phyloP scores from a whole-genome alignment of 2,888 invertebrate genomes.

The Drosophila prolongata region DNA sequence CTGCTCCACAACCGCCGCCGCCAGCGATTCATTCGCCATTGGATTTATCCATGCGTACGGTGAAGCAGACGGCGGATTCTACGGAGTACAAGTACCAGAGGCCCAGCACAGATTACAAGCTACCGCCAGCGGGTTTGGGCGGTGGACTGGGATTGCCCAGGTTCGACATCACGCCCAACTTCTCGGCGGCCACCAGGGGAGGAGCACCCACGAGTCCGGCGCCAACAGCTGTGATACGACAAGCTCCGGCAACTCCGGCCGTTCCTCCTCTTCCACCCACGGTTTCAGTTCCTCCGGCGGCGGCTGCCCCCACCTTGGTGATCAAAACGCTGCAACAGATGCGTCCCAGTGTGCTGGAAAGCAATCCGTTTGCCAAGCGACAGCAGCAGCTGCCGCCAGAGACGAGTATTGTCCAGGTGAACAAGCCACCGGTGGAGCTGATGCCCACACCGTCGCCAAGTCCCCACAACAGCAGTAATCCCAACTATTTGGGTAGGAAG shows the following conservation, averaged over 20 bases:
- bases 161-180: slow-evolving; percentile 92
- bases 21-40: slow-evolving; percentile 87
- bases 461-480: slow-evolving; percentile 66
- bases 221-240: slow-evolving; percentile 55
- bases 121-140: slow-evolving; percentile 46
- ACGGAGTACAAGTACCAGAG: slow-evolving; percentile 86
- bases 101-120: slow-evolving; percentile 24
- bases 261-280: slow-evolving; percentile 28
- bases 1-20: slow-evolving; percentile 18
- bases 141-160: slow-evolving; percentile 87
- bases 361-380: slow-evolving; percentile 77
- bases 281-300: slow-evolving; percentile 6
- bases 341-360: slow-evolving; percentile 81
- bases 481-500: slow-evolving; percentile 78
- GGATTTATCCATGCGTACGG: slow-evolving; percentile 95
- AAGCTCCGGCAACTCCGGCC: slow-evolving; percentile 6
- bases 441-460: slow-evolving; percentile 27
- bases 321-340: slow-evolving; percentile 72
- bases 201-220: slow-evolving; percentile 25
- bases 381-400: slow-evolving; percentile 64
- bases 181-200: slow-evolving; percentile 81
- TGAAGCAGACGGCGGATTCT: slow-evolving; percentile 94
- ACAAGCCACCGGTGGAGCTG: slow-evolving; percentile 19
- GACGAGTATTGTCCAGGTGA: slow-evolving; percentile 57
- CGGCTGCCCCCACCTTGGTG: slow-evolving; percentile 40